Base-by-base conservation (phyloP, 2,888 invertebrate species). In the Myopa testacea region DNA sequence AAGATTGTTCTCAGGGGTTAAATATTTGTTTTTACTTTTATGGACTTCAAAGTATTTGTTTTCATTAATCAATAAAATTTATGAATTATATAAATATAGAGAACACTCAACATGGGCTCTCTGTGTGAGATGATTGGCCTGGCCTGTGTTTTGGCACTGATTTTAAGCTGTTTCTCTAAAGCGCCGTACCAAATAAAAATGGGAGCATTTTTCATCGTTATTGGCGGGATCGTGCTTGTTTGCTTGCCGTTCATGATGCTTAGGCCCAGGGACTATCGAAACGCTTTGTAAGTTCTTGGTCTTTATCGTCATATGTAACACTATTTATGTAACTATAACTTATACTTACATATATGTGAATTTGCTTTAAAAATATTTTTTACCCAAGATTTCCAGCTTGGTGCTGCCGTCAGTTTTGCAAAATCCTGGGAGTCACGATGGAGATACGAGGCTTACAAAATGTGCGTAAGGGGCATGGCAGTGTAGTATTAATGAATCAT, bases 401-500 rank as follows among this genome's bases (percentile, higher is more conserved):
- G 88, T 90, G 91, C 70, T 90, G 93, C 80, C 90, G 93, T 80
- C 84, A 91, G 78, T 83, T 93, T 52, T 86, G 87, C 76, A 84
- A 82, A 77, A 74, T 85, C 0, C 89, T 96, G 52, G 95, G 95
- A 7, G 89, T 96, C 62, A 92, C 92, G 34, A 94, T 93, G 90
- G 92, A 91, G 81, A 91, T 96, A n/a, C 91, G 93, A 70, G 95
- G 96, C 0, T 87, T 92, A 75, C 94, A 96, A 86, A 93, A 96
- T 87, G 92, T 96, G 12, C 93, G 93, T 80, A 91, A 93, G 84
- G 92, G 93, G 71, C 91, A 93, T 78, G 95, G 97, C 0, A 93
- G 93, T 84, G 93, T 98, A 14, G 92, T 97, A 10, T 90, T 97
- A 19, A 92, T 96, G 79, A 98, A 98, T 90, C 97, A 98, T 88